phyloP scores from a whole-genome alignment of 2,113 vertebrate genomes.

The Dendropsophus ebraccatus region DNA sequence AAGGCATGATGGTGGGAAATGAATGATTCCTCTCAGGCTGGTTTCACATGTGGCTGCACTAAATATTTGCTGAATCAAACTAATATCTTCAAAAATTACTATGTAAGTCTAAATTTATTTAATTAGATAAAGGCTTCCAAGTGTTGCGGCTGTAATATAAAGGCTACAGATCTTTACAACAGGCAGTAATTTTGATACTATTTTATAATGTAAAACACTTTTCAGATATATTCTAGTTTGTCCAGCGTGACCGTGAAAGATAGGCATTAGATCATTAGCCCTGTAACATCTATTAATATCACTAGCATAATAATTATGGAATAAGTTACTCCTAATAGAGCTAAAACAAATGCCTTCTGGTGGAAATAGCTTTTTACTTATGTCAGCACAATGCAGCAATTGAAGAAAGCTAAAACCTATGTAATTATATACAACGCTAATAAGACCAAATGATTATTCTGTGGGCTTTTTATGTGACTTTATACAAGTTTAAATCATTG shows the following conservation, averaged over 20 bases:
- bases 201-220: background rate
- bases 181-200: background rate
- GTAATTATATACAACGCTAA: conserved; percentile 13
- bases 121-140: too few relatives aligned
- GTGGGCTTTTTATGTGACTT: background rate
- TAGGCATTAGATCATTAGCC: background rate
- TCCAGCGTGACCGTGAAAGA: background rate
- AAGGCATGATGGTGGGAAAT: too few relatives aligned
- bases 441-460: background rate
- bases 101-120: too few relatives aligned
- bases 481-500: conserved; percentile 2
- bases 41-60: too few relatives aligned
- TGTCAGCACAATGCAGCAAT: background rate
- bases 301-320: background rate
- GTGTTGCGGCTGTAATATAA: too few relatives aligned
- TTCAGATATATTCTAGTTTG: background rate
- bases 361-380: conserved; percentile 26
- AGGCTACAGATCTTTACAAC: too few relatives aligned
- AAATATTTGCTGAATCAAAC: too few relatives aligned
- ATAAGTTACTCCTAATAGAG: background rate
- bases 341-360: conserved; percentile 9
- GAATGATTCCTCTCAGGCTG: too few relatives aligned
- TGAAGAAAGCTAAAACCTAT: background rate
- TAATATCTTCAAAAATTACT: too few relatives aligned
- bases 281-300: background rate